Base-by-base conservation (phyloP, 2,113 vertebrate genomes). In the Petrocephalus microphthalmus region DNA sequence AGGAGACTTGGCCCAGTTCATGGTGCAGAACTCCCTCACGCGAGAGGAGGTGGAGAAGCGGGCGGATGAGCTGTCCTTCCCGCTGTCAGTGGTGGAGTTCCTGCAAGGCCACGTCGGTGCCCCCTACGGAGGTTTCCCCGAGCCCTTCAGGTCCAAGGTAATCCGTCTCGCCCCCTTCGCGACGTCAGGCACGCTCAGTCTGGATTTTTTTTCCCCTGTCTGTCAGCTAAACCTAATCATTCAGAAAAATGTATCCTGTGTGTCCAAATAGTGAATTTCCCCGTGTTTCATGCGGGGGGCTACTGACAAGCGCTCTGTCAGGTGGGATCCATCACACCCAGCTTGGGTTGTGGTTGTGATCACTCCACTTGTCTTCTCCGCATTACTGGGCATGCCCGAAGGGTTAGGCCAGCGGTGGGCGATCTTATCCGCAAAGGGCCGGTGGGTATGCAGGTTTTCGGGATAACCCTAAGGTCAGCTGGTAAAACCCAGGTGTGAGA, bases 1-100 rank as follows among this genome's bases (percentile, higher is more conserved):
- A 88, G 98, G 98, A 0, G 98, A 99, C 93, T 93, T 99, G 94
- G 98, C 98, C 0, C 98, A 99, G 95, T 99, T 99, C 93, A 97
- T 99, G 98, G 98, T 99, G 88, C 98, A 99, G 95, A 99, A 99
- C 84, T 92, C 94, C 78, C 92, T 99, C 93, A 95, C 90, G 2
- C 93, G 96, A 11, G 94, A 95, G 0, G 97, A 99, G 42, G 96
- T 94, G 6, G 97, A 98, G 91, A 96, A 97, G 71, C 93, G 94
- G 33, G 98, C 97, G 0, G 98, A 99, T 1, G 98, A 99, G 91
- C 92, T 99, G 53, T 99, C 98, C 89, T 98, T 99, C 93, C 98
- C 98, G 0, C 94, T 95, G 13, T 99, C 98, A 0, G 97, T 99
- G 90, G 98, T 99, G 4, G 97, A 98, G 89, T 99, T 97, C 91